Evolutionary conservation across 2,113 vertebrate species (phyloP).

Genomic region (Hemibagrus wyckioides): DNA sequence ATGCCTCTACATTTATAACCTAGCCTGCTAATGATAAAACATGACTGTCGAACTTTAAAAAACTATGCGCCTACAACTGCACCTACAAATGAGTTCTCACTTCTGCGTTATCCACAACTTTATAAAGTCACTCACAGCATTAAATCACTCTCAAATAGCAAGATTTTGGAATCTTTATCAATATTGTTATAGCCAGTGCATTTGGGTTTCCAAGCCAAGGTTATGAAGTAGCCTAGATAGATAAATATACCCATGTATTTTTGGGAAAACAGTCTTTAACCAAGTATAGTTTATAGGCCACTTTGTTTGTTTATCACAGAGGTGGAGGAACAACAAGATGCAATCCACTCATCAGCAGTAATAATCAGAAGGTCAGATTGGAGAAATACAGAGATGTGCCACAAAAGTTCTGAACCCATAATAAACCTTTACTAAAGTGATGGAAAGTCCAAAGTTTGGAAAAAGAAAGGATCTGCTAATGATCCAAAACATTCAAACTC

Average conservation of each 20-base stretch:
- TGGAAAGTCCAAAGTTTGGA: background rate
- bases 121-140: no score
- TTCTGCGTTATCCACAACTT: no score
- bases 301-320: no score
- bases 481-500: background rate
- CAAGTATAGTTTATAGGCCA: background rate
- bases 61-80: no score
- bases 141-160: no score
- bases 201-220: background rate
- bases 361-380: background rate
- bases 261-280: background rate
- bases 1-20: no score
- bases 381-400: background rate
- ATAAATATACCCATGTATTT: background rate
- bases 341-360: background rate
- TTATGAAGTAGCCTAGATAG: background rate
- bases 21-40: no score
- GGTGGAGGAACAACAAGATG: background rate
- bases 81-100: no score
- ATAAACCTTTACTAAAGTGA: background rate
- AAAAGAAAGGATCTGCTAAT: background rate
- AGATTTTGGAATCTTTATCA: no score
- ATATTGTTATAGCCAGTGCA: no score
- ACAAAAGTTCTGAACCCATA: background rate
- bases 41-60: no score